Percentiles rank a stretch among this genome's conserved stretches.
Conservation (phyloP, 2,888 invertebrate genomes). For the Charanyca ferruginea region DNA sequence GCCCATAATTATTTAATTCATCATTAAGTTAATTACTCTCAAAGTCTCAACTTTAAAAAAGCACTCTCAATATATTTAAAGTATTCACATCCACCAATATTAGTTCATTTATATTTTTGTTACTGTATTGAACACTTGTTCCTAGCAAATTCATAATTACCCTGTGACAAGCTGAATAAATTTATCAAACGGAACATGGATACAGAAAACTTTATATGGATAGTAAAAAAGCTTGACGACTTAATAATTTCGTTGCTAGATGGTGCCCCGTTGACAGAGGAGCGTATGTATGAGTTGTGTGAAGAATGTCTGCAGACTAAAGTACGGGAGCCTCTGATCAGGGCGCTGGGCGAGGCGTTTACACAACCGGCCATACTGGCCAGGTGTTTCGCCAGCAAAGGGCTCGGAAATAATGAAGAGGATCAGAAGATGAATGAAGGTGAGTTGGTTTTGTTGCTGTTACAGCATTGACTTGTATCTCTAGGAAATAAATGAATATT, state of each 20-base stretch:
- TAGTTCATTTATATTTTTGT: constrained; percentile 8
- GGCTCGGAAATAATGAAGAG: constrained; percentile 68
- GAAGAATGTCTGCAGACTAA: constrained; percentile 93
- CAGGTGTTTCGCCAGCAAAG: constrained; percentile 92
- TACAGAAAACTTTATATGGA: constrained; percentile 46
- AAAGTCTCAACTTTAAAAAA: neutral
- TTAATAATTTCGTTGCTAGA: constrained; percentile 76
- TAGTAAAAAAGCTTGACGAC: constrained; percentile 72
- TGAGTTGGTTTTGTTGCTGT: constrained; percentile 56
- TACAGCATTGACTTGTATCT: neutral
- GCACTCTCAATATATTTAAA: constrained; percentile 3
- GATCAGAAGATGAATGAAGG: constrained; percentile 75
- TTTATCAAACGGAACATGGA: constrained; percentile 44
- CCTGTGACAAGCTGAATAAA: neutral
- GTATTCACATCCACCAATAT: neutral
- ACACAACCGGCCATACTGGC: constrained; percentile 92
- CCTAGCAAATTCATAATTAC: neutral
- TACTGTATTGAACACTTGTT: neutral
- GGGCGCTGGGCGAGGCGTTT: constrained; percentile 95
- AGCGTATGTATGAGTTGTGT: constrained; percentile 94
- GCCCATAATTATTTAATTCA: constrained; percentile 7
- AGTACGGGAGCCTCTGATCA: constrained; percentile 93
- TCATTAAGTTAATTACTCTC: constrained; percentile 32
- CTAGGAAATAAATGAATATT: neutral
- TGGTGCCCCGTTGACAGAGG: constrained; percentile 93